Conservation (phyloP, 2,888 invertebrate species). For the Elegia similella region DNA sequence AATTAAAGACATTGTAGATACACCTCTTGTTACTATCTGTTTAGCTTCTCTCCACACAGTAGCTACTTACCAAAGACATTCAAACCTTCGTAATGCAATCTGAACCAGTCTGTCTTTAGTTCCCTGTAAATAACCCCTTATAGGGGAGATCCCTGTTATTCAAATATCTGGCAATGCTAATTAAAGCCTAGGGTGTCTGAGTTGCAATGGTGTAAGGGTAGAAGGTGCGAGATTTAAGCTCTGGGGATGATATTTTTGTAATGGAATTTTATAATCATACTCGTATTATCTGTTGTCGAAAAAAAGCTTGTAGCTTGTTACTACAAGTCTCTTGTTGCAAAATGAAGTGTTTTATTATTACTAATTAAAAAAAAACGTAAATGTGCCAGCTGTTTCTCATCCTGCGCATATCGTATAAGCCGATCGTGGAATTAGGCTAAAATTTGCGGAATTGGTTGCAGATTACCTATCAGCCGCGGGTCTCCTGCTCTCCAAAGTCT, state of each 20-base stretch:
- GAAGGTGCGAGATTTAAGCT: background rate
- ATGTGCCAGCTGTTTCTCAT: no score
- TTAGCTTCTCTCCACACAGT: background rate
- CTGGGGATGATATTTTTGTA: background rate
- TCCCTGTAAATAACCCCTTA: constrained; percentile 6
- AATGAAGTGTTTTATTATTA: no score
- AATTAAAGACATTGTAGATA: no score
- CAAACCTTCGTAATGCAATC: background rate
- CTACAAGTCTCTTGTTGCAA: no score
- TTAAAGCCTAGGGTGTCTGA: constrained; percentile 43
- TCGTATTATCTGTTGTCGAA: background rate
- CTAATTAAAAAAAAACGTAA: no score
- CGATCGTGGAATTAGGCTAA: no score
- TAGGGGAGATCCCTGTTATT: constrained; percentile 34
- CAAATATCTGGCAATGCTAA: constrained; percentile 50
- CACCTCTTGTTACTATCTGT: no score
- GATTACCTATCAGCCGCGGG: no score
- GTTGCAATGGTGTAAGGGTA: constrained; percentile 4
- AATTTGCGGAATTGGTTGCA: no score
- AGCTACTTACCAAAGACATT: background rate
- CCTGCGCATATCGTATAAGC: no score
- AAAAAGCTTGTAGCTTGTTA: no score
- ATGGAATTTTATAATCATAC: background rate
- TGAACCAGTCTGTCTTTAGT: background rate
- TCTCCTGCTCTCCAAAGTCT: no score